phyloP scores from a whole-genome alignment of 2,797 vertebrate species.

The Oreochromis mossambicus region DNA sequence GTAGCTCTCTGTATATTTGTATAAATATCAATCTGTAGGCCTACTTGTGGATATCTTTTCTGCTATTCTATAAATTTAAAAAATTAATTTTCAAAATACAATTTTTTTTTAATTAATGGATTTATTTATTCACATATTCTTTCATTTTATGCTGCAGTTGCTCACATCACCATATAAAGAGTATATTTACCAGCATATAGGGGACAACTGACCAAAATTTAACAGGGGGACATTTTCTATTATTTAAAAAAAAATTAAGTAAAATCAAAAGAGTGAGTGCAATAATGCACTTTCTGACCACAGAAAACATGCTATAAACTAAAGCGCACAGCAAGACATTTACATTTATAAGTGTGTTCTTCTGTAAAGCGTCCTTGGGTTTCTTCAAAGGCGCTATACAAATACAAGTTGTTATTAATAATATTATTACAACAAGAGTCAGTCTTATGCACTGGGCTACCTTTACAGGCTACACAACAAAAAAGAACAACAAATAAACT shows the following conservation, averaged over 20 bases:
- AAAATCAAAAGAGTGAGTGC: background rate
- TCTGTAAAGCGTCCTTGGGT: background rate
- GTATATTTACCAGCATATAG: background rate
- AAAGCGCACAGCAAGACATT: background rate
- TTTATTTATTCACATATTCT: background rate
- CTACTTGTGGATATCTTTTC: background rate
- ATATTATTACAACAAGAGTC: background rate
- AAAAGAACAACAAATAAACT: background rate
- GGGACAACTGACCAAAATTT: background rate
- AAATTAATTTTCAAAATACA: background rate
- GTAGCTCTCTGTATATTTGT: background rate
- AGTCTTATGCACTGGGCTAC: background rate
- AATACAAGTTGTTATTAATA: background rate
- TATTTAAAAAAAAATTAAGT: background rate
- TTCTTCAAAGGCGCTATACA: background rate
- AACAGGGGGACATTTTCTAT: background rate
- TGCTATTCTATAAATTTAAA: accelerated
- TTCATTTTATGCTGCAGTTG: background rate
- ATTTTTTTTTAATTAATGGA: accelerated
- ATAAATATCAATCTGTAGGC: background rate
- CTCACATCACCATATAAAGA: background rate
- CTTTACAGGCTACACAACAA: background rate
- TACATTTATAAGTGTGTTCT: background rate
- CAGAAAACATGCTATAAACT: background rate
- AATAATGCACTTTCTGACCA: background rate